A percentile compares a stretch with the other conserved stretches of the same genome.
Evolutionary conservation across 2,888 invertebrate species (phyloP).

Genomic region (Priocnemis perturbator): DNA sequence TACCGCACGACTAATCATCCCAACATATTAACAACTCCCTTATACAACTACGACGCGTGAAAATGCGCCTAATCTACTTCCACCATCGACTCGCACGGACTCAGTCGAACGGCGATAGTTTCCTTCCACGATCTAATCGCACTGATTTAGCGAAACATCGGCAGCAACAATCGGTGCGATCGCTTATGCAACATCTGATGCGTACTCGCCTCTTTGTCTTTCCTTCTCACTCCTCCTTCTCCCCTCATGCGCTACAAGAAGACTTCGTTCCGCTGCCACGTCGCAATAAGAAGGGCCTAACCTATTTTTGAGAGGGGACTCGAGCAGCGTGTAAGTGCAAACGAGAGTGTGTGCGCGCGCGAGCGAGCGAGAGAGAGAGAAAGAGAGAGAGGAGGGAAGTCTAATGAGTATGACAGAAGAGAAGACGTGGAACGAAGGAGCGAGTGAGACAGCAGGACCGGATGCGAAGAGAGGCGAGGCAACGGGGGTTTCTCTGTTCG

Average conservation of each 20-base stretch:
- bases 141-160: no score
- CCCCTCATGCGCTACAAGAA: constrained; percentile 11
- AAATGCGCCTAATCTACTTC: no score
- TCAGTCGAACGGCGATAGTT: no score
- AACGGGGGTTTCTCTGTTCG: constrained; percentile 67
- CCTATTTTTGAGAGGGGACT: constrained; percentile 69
- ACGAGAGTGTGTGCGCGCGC: background rate
- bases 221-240: background rate
- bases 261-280: constrained; percentile 21
- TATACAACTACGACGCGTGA: no score
- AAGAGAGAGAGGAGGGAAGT: constrained; percentile 15
- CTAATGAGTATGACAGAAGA: constrained; percentile 21
- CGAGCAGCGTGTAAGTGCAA: constrained; percentile 25
- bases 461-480: constrained; percentile 53
- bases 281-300: constrained; percentile 61
- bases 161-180: background rate
- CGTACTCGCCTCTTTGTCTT: background rate
- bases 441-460: constrained; percentile 37
- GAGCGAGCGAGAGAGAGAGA: constrained; percentile 5
- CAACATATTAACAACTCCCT: no score
- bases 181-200: background rate
- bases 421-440: background rate
- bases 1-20: no score
- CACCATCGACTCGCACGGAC: no score
- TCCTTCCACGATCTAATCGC: no score